Conservation (phyloP, 2,888 invertebrate species). For the Oscheius sp. region DNA sequence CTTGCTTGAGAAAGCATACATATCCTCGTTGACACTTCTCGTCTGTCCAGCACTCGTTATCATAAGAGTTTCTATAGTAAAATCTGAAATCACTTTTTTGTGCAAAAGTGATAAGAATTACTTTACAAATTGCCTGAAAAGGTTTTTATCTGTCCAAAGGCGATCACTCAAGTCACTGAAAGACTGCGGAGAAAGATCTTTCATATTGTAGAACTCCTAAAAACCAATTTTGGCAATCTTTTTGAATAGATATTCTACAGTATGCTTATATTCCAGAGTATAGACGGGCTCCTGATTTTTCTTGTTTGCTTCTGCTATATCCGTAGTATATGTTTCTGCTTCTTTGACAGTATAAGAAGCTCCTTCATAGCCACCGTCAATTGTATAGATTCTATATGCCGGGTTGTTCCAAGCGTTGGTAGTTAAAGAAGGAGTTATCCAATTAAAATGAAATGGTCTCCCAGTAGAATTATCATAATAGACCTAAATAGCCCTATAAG, state of each 20-base stretch:
- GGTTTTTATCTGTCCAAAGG: slow-evolving; percentile 43
- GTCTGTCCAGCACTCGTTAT: slow-evolving; percentile 45
- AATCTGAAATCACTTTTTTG: slow-evolving; percentile 24
- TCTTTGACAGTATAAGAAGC: slow-evolving; percentile 51
- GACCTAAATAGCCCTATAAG: too few species aligned
- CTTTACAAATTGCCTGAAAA: slow-evolving; percentile 54
- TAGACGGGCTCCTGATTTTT: slow-evolving; percentile 51
- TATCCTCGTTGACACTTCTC: slow-evolving; percentile 40
- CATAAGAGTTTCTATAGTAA: slow-evolving; percentile 40
- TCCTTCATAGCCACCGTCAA: slow-evolving; percentile 81
- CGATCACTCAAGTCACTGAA: slow-evolving; percentile 52
- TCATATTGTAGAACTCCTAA: slow-evolving; percentile 51
- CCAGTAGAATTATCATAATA: slow-evolving; percentile 39
- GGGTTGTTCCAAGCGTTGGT: slow-evolving; percentile 82
- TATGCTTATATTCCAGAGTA: slow-evolving; percentile 43
- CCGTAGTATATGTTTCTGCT: slow-evolving; percentile 57
- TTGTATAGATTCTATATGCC: slow-evolving; percentile 90
- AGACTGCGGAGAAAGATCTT: slow-evolving; percentile 59
- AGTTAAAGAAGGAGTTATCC: slow-evolving; percentile 84
- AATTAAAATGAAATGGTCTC: slow-evolving; percentile 60
- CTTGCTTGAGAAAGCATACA: slow-evolving; percentile 53
- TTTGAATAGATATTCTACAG: not conserved
- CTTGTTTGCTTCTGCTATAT: slow-evolving; percentile 56
- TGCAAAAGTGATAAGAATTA: not conserved
- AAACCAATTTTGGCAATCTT: not conserved